A percentile compares a stretch with the other conserved stretches of the same genome.
phyloP scores from a whole-genome alignment of 1,140 invertebrate species.

The Aphis craccivora region DNA sequence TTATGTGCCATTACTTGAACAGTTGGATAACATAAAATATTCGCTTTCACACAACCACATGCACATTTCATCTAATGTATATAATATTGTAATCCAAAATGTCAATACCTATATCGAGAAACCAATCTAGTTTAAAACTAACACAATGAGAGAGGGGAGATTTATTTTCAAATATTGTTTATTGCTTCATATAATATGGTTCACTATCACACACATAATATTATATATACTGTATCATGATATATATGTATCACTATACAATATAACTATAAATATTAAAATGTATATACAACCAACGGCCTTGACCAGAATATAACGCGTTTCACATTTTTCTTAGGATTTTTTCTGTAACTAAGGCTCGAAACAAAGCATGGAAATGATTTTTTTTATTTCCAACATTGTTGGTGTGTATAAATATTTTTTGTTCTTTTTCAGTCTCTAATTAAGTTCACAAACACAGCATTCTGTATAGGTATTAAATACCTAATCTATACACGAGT shows the following conservation, averaged over 20 bases:
- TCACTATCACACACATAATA: not conserved
- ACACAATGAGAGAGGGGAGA: not conserved
- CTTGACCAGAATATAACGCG: slow-evolving; percentile 43
- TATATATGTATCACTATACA: not conserved
- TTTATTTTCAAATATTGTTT: slow-evolving; percentile 29
- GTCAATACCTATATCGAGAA: not conserved
- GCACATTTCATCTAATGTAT: not conserved
- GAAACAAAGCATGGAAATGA: not conserved
- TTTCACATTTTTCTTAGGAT: slow-evolving; percentile 19
- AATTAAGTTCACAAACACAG: not conserved
- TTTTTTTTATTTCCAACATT: not conserved
- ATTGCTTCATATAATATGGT: slow-evolving; percentile 27
- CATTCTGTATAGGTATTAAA: not conserved
- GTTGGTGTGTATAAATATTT: not conserved
- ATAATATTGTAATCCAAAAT: not conserved
- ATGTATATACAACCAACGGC: not conserved
- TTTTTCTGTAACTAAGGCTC: not conserved
- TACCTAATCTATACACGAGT: no score
- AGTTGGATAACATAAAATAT: not conserved
- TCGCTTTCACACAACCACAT: slow-evolving; percentile 15
- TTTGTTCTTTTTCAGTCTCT: not conserved
- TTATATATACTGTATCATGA: not conserved
- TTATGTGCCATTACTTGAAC: not conserved
- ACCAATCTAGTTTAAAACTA: slow-evolving; percentile 7
- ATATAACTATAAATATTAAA: slow-evolving; percentile 48